Evolutionary conservation across 2,113 vertebrate genomes (phyloP).

Genomic region (Salvelinus namaycush): DNA sequence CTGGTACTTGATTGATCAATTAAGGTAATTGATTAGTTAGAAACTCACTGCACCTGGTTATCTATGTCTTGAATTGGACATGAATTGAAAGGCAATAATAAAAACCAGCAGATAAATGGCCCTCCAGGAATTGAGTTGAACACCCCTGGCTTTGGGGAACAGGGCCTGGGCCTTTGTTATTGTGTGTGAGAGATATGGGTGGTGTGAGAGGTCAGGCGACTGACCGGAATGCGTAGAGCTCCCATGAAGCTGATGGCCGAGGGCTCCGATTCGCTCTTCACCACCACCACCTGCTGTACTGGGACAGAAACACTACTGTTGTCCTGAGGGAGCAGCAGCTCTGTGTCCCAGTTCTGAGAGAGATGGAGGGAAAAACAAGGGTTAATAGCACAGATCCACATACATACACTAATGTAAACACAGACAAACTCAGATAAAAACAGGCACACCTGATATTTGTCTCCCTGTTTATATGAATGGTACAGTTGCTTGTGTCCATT

Average conservation of each 20-base stretch:
- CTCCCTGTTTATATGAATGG: constrained; percentile 62
- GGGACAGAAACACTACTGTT: constrained; percentile 46
- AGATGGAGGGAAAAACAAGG: background rate
- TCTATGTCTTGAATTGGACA: no score
- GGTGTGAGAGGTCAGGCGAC: constrained; percentile 39
- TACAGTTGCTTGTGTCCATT: constrained; percentile 63
- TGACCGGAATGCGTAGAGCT: constrained; percentile 87
- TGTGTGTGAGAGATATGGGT: background rate
- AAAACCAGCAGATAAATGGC: no score
- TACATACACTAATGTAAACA: background rate
- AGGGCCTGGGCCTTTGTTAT: background rate
- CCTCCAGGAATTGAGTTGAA: no score
- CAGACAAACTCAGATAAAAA: constrained; percentile 23
- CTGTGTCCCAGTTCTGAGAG: constrained; percentile 67
- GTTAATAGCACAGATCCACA: background rate
- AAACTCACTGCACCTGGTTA: no score
- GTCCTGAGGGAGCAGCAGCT: constrained; percentile 66
- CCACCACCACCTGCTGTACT: constrained; percentile 65
- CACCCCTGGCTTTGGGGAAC: no score
- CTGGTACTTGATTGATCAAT: no score
- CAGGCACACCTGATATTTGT: constrained; percentile 56
- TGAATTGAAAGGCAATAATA: no score
- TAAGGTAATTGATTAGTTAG: no score
- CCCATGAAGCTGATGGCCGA: constrained; percentile 91
- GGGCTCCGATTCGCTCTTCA: constrained; percentile 72